Evolutionary conservation across 2,113 vertebrate species (phyloP).

Genomic region (Gavia stellata): DNA sequence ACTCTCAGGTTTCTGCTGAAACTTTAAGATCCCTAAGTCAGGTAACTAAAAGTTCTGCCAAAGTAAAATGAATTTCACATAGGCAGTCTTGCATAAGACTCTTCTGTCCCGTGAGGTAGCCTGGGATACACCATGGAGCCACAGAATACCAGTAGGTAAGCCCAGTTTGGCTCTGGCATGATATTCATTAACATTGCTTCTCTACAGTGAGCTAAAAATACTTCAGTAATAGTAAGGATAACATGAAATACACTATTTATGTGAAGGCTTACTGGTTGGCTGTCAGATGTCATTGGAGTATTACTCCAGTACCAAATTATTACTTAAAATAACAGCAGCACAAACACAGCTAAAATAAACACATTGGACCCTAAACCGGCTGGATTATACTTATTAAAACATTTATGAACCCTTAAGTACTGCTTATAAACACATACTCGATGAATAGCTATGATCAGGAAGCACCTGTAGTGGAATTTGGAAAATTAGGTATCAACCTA

Average conservation of each 20-base stretch:
- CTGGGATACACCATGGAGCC: neutral
- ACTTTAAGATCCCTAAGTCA: neutral
- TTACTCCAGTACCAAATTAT: neutral
- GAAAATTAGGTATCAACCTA: neutral
- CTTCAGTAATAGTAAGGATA: neutral
- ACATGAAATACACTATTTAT: neutral
- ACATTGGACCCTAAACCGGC: neutral
- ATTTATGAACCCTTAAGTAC: neutral
- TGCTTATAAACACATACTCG: neutral
- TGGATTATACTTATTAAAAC: neutral
- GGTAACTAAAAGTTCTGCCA: neutral
- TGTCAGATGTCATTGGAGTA: neutral
- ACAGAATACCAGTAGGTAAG: neutral
- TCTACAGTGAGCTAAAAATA: neutral
- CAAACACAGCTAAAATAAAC: neutral
- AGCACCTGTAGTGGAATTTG: neutral
- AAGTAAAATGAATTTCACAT: neutral
- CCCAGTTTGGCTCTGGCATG: neutral
- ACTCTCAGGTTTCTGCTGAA: neutral
- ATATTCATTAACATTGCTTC: neutral
- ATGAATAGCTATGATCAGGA: neutral
- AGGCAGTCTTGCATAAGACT: neutral
- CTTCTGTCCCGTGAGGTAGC: neutral
- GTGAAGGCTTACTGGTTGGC: neutral
- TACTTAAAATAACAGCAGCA: neutral